Base-by-base conservation (phyloP, 2,888 invertebrate species). In the Zygothrica quintamaculata region DNA sequence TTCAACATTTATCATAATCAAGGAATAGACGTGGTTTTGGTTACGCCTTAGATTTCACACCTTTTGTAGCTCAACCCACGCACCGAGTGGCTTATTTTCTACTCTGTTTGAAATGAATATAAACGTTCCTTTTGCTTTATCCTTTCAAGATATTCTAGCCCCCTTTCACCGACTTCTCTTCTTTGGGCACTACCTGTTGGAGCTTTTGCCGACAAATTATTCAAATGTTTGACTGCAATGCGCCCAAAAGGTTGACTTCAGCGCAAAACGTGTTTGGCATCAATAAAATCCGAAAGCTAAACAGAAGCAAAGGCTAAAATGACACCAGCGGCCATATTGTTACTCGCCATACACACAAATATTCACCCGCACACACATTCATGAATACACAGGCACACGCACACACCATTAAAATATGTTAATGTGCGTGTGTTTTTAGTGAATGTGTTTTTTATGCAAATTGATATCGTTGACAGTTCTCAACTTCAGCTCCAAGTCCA, bases 251-350 rank as follows among this genome's bases (percentile, higher is more conserved):
- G 73, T 67, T 59, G 53, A 40, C 72, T 82, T 61, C 65, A 64
- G 61, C 67, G 61, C 53, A 48, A 70, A 78, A 81, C 81, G 81
- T 81, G 81, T 85, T 85, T 67, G 69, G 81, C 81, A 81, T 81
- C 76, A 74, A 65, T 79, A 81, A 81, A 82, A 77, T 65, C 61
- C 69, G 50, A 50, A 67, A 60, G 65, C 62, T 65, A 75, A 78
- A 66, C 72, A 65, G 50, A 56, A 69, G 65, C 37, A 75, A 67
- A 79, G 84, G 74, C 77, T 76, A 76, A 84, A 79, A 74, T 84
- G 84, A 79, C 79, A 79, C 79, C 77, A 84, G 81, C 81, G 72
- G 79, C 77, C 74, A 84, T 79, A 80, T 79, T 80, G 79, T 84
- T 74, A 65, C 71, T 52, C 65, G 44, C 43, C 18, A 46, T 43